Evolutionary conservation across 1,140 invertebrate species (phyloP).

Genomic region (Sinella curviseta): DNA sequence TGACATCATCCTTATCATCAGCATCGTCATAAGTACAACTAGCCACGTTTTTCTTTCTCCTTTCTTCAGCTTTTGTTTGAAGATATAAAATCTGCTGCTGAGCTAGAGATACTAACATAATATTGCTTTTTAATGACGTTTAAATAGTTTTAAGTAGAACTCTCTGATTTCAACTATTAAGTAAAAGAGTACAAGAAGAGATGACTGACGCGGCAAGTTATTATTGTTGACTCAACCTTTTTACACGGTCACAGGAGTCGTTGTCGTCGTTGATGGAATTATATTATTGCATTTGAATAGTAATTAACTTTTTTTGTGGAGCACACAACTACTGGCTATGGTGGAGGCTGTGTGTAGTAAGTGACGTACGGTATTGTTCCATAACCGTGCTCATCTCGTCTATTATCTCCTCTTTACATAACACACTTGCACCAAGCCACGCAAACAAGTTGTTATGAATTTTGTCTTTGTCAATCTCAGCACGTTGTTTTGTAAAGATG

Average conservation of each 20-base stretch:
- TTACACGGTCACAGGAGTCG: not conserved
- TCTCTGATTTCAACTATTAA: not conserved
- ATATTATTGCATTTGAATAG: not conserved
- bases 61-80: constrained; percentile 23
- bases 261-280: not conserved
- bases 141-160: not conserved
- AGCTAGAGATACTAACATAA: constrained; percentile 20
- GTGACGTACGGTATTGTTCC: too few relatives aligned
- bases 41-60: not conserved
- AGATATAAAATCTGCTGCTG: constrained; percentile 19
- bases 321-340: too few relatives aligned
- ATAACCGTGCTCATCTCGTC: not conserved
- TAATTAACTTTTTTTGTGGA: not conserved
- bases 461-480: not conserved
- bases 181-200: too few relatives aligned
- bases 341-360: too few relatives aligned
- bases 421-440: not conserved
- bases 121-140: not conserved
- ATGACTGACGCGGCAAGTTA: not conserved
- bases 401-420: not conserved
- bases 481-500: not conserved
- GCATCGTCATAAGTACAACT: not conserved
- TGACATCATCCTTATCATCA: not conserved
- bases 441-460: not conserved
- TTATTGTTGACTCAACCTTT: not conserved